Percentiles rank a stretch among this genome's conserved stretches.
Conservation (phyloP, 2,888 invertebrate genomes). For the Drosophila nigricruria region DNA sequence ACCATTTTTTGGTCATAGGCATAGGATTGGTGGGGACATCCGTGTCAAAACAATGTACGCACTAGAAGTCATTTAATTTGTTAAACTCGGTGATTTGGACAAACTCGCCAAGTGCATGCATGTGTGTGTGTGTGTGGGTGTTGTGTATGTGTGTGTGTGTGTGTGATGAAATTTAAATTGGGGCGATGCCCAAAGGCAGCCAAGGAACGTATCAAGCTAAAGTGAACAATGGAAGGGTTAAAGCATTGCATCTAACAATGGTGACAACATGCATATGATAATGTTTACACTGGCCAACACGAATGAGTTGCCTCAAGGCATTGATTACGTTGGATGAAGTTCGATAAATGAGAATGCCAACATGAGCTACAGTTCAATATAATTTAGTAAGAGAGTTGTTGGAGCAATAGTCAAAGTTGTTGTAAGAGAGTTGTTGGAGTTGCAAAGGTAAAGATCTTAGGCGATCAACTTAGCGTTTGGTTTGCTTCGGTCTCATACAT, state of each 20-base stretch:
- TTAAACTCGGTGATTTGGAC: slow-evolving; percentile 83
- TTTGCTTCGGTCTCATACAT: too few species aligned
- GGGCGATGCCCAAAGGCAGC: slow-evolving; percentile 4
- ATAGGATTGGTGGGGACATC: slow-evolving; percentile 54
- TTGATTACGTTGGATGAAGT: neutral
- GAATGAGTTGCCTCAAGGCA: neutral
- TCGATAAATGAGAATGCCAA: neutral
- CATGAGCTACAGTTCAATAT: neutral
- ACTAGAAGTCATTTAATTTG: slow-evolving; percentile 85
- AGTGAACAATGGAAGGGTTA: slow-evolving; percentile 4
- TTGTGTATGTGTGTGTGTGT: neutral
- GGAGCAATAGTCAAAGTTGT: neutral
- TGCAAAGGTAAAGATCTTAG: neutral
- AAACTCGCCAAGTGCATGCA: slow-evolving; percentile 49
- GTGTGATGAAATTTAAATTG: slow-evolving; percentile 20
- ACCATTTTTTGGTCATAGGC: slow-evolving; percentile 14
- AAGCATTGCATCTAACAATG: slow-evolving; percentile 50
- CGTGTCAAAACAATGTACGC: slow-evolving; percentile 82
- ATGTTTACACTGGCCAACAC: slow-evolving; percentile 52
- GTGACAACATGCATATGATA: slow-evolving; percentile 58
- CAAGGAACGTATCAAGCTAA: slow-evolving; percentile 17
- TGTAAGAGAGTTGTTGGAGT: neutral
- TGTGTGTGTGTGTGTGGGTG: slow-evolving; percentile 1
- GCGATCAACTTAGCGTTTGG: too few species aligned
- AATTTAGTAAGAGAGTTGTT: neutral